Conservation (phyloP, 1,140 invertebrate genomes). For the Drosophila funebris region DNA sequence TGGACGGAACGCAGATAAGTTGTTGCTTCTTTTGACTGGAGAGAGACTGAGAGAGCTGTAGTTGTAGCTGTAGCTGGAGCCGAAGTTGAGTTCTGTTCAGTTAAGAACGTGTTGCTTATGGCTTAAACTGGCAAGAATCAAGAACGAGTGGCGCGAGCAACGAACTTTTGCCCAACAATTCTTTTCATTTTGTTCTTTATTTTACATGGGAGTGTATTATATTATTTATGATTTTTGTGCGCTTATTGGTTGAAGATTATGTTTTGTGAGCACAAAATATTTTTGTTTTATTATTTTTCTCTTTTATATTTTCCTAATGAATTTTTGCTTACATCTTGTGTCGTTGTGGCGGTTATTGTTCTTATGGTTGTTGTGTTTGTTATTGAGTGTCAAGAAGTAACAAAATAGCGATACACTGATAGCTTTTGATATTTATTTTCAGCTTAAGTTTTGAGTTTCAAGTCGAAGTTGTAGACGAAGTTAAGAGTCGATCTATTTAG, state of each 20-base stretch:
- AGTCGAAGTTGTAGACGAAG: slow-evolving; percentile 8
- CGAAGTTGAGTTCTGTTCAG: slow-evolving; percentile 7
- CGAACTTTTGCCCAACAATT: slow-evolving; percentile 68
- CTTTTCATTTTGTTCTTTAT: slow-evolving; percentile 48
- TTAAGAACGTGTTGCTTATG: slow-evolving; percentile 58
- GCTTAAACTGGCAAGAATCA: slow-evolving; percentile 32
- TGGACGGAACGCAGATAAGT: slow-evolving; percentile 12
- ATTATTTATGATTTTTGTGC: slow-evolving; percentile 23
- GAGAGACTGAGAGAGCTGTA: slow-evolving; percentile 6
- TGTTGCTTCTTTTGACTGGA: slow-evolving; percentile 4
- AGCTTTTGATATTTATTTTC: background rate
- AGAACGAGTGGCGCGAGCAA: slow-evolving; percentile 59
- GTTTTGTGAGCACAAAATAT: slow-evolving; percentile 60
- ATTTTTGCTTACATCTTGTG: slow-evolving; percentile 61
- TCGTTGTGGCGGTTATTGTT: slow-evolving; percentile 30
- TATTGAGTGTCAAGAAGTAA: slow-evolving; percentile 43
- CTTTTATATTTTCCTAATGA: slow-evolving; percentile 17
- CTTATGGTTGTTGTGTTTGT: slow-evolving; percentile 36
- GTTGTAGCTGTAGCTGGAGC: slow-evolving; percentile 16
- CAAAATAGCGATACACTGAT: slow-evolving; percentile 49
- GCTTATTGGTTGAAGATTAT: slow-evolving; percentile 32
- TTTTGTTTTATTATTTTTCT: slow-evolving; percentile 27
- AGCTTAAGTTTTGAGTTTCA: slow-evolving; percentile 24
- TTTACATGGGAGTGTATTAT: slow-evolving; percentile 37
- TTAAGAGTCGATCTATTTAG: slow-evolving; percentile 15